phyloP scores from a whole-genome alignment of 1,140 invertebrate genomes.

The Heliconius congener region DNA sequence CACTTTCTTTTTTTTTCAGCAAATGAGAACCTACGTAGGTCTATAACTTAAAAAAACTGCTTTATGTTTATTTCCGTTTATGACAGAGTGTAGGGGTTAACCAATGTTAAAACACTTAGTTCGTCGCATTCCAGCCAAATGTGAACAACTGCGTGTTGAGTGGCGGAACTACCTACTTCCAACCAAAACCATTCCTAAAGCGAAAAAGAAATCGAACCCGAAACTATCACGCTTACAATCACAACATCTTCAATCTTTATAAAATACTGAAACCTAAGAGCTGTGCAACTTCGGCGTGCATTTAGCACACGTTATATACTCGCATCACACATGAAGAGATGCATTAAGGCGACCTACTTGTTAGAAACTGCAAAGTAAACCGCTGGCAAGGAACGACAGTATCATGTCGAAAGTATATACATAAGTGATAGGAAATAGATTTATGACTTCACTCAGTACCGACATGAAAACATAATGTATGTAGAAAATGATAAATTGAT shows the following conservation, averaged over 20 bases:
- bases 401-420: conserved; percentile 14
- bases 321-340: conserved; percentile 21
- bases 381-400: conserved; percentile 25
- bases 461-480: neutral
- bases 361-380: conserved; percentile 26
- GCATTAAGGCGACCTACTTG: conserved; percentile 36
- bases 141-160: no score
- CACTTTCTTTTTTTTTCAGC: no score
- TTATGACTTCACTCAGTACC: conserved; percentile 19
- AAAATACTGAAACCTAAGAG: neutral
- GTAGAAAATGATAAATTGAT: neutral
- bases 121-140: no score
- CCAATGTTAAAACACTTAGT: no score
- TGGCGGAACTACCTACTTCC: no score
- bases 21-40: no score
- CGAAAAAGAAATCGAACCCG: no score
- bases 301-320: conserved; percentile 26
- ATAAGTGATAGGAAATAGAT: conserved; percentile 27
- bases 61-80: no score
- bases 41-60: no score
- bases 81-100: no score
- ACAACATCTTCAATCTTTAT: neutral
- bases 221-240: no score
- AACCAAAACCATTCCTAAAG: no score
- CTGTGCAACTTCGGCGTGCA: neutral